Conservation (phyloP, 2,113 vertebrate genomes). For the Tinamus guttatus region DNA sequence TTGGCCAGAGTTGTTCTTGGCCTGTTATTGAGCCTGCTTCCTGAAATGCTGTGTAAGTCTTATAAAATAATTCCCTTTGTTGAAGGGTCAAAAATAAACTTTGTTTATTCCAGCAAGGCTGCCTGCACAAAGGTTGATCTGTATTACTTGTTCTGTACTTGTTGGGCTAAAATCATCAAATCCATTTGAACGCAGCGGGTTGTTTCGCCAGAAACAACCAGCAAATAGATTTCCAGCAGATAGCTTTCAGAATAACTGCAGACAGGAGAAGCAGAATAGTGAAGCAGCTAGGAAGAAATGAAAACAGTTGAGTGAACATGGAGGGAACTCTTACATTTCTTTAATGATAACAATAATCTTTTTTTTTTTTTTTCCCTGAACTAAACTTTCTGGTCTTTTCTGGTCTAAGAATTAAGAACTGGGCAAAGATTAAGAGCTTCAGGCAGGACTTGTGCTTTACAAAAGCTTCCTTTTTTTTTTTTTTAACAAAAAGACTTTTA, state of each 20-base stretch:
- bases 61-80: background rate
- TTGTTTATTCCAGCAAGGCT: background rate
- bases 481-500: too few relatives aligned
- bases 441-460: background rate
- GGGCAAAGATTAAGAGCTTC: background rate
- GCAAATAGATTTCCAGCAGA: background rate
- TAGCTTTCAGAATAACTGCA: background rate
- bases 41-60: background rate
- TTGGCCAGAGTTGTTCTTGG: background rate
- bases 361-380: too few relatives aligned
- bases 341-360: too few relatives aligned
- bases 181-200: background rate
- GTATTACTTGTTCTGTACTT: background rate
- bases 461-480: background rate
- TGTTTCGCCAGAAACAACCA: background rate
- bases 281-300: background rate
- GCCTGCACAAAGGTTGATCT: background rate
- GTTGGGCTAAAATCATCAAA: background rate
- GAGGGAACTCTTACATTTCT: background rate
- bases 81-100: background rate
- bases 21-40: background rate
- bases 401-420: background rate
- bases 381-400: background rate
- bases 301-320: accelerated
- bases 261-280: background rate